These are phyloP conservation scores for Agriopis marginaria DNA, from an alignment of 2,888 invertebrate genomes.

Conservation along the genomic window DNA sequence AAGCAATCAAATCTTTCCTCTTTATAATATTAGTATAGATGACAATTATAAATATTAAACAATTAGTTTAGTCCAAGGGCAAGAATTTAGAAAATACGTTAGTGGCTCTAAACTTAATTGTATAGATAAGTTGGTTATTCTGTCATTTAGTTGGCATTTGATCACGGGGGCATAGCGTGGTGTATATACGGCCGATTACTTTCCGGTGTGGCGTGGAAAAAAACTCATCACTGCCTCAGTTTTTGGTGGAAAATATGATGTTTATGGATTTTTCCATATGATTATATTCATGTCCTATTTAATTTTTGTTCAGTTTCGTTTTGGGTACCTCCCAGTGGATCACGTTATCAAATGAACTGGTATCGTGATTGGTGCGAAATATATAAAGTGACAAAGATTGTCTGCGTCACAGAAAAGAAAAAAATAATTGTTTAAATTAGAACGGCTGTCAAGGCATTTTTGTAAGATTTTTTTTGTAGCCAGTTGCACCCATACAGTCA, in stretches of 20 bases:
- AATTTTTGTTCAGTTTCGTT: not conserved
- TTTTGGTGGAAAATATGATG: not conserved
- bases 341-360: too few relatives aligned
- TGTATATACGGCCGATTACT: conserved; percentile 1
- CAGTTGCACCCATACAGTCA: too few relatives aligned
- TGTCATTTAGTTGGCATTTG: conserved; percentile 10
- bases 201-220: conserved; percentile 37
- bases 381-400: too few relatives aligned
- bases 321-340: not conserved
- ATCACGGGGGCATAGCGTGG: conserved; percentile 37
- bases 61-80: too few relatives aligned
- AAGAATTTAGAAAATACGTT: not conserved
- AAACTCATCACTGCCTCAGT: conserved; percentile 14
- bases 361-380: too few relatives aligned
- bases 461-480: too few relatives aligned
- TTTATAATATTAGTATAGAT: too few relatives aligned
- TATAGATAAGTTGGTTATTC: not conserved
- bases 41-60: too few relatives aligned
- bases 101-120: not conserved
- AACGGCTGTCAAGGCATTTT: too few relatives aligned
- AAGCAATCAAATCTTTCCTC: too few relatives aligned
- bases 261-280: conserved; percentile 15
- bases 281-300: not conserved
- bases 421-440: too few relatives aligned
- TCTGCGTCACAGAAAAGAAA: too few relatives aligned